Conservation (phyloP, 2,888 invertebrate species). For the Trichogramma evanescens region DNA sequence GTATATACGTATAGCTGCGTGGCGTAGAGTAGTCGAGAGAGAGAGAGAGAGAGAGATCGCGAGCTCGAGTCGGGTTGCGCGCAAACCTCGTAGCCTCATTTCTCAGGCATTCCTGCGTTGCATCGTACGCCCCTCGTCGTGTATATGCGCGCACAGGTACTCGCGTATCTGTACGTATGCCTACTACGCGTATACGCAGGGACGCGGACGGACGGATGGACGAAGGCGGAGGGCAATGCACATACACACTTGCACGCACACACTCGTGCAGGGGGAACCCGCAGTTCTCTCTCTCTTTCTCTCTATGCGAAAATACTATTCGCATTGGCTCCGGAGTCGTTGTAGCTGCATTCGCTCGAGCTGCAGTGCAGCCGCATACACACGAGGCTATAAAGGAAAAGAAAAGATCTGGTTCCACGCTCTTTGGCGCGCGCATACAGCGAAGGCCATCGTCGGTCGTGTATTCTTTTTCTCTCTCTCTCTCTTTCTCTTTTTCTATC, state of each 20-base stretch:
- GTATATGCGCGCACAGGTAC: too few relatives aligned
- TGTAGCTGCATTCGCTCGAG: too few relatives aligned
- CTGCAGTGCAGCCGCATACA: too few relatives aligned
- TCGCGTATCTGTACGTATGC: too few relatives aligned
- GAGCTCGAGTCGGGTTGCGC: not conserved
- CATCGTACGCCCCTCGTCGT: too few relatives aligned
- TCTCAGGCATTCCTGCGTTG: too few relatives aligned
- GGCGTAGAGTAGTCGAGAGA: not conserved
- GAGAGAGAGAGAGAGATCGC: constrained; percentile 1
- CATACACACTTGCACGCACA: not conserved
- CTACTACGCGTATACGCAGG: too few relatives aligned
- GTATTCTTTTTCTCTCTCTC: constrained; percentile 26
- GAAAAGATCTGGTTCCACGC: constrained; percentile 3
- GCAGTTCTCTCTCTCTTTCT: constrained; percentile 10
- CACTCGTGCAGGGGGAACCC: not conserved
- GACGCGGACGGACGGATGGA: not conserved
- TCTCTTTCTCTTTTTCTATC: constrained; percentile 18
- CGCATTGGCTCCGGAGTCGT: too few relatives aligned
- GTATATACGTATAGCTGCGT: too few relatives aligned
- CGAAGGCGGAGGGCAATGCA: not conserved
- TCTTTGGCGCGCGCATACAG: constrained; percentile 1
- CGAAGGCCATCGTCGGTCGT: constrained; percentile 22
- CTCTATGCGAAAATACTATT: too few relatives aligned
- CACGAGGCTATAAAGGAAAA: not conserved
- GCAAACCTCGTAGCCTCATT: not conserved